These are phyloP conservation scores for Phragmatobia fuliginosa DNA, from an alignment of 2,888 invertebrate genomes.

Conservation along the genomic window DNA sequence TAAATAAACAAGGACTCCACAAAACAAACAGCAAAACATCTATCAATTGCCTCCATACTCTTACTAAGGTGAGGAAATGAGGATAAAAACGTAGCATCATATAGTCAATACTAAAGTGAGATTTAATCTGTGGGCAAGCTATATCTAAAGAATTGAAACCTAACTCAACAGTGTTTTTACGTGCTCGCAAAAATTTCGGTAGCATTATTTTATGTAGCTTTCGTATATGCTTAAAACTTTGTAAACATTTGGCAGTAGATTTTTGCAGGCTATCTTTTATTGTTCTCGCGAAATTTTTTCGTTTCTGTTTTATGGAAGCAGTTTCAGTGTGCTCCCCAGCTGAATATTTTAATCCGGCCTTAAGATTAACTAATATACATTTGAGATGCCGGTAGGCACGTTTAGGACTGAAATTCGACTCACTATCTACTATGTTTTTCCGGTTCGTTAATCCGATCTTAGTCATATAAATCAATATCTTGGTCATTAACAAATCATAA, in stretches of 20 bases:
- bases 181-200: neutral
- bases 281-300: neutral
- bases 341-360: neutral
- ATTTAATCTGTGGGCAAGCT: slow-evolving; percentile 23
- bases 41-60: slow-evolving; percentile 47
- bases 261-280: neutral
- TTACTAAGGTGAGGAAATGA: slow-evolving; percentile 52
- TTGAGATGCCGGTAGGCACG: neutral
- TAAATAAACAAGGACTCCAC: slow-evolving; percentile 60
- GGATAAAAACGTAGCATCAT: slow-evolving; percentile 53
- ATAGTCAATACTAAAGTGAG: slow-evolving; percentile 34
- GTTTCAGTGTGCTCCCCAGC: neutral
- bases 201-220: slow-evolving; percentile 1
- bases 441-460: neutral
- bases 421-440: neutral
- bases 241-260: slow-evolving; percentile 2
- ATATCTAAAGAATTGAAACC: neutral
- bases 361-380: neutral
- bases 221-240: neutral
- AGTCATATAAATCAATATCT: slow-evolving; percentile 6
- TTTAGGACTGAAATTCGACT: neutral
- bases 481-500: neutral
- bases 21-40: slow-evolving; percentile 56
- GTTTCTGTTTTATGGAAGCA: neutral
- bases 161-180: neutral